These are phyloP conservation scores for Poecilobothrus nobilitatus DNA, from an alignment of 2,888 invertebrate species.

Conservation along the genomic window DNA sequence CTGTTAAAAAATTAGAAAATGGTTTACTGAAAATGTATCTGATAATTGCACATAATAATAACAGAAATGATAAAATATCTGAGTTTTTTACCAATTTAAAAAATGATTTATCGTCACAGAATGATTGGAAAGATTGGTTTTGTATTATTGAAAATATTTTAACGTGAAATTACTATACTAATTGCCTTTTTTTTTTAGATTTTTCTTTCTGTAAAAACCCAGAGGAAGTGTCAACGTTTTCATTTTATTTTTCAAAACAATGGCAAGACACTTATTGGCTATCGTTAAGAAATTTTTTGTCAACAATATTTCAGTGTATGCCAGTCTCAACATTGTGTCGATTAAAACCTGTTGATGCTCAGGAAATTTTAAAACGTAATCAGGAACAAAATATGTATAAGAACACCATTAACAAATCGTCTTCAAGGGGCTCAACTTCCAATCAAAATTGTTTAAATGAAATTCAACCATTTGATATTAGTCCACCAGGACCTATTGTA, in stretches of 20 bases:
- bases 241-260: slow-evolving; percentile 80
- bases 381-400: slow-evolving; percentile 33
- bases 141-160: slow-evolving; percentile 51
- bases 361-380: slow-evolving; percentile 45
- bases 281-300: slow-evolving; percentile 86
- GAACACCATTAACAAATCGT: slow-evolving; percentile 19
- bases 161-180: background rate
- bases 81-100: slow-evolving; percentile 87
- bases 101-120: slow-evolving; percentile 75
- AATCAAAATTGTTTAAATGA: slow-evolving; percentile 44
- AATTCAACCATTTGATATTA: slow-evolving; percentile 56
- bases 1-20: slow-evolving; percentile 74
- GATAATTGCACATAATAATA: slow-evolving; percentile 74
- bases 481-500: slow-evolving; percentile 69
- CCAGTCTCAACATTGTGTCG: slow-evolving; percentile 77
- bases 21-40: slow-evolving; percentile 82
- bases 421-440: slow-evolving; percentile 7
- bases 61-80: slow-evolving; percentile 72
- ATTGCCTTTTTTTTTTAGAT: slow-evolving; percentile 52
- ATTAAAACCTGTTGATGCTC: slow-evolving; percentile 76
- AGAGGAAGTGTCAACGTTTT: slow-evolving; percentile 80
- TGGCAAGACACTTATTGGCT: slow-evolving; percentile 92
- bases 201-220: slow-evolving; percentile 85
- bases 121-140: slow-evolving; percentile 97
- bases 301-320: slow-evolving; percentile 79